Percentiles rank a stretch among this genome's conserved stretches.
These are phyloP conservation scores for Rhizoglyphus robini DNA, from an alignment of 1,140 invertebrate species.

Conservation along the genomic window DNA sequence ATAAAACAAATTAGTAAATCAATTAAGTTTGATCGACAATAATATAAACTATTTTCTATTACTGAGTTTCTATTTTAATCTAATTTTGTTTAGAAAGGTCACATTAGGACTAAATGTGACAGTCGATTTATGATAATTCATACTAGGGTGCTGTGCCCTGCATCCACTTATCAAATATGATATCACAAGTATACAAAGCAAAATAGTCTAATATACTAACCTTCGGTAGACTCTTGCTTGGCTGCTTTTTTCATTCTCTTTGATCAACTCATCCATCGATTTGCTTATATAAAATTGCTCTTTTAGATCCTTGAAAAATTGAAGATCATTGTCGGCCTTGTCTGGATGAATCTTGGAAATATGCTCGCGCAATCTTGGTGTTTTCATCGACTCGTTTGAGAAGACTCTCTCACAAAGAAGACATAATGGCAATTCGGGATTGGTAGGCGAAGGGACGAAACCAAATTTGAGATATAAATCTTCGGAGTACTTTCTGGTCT, in stretches of 20 bases:
- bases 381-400: constrained; percentile 20
- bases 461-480: constrained; percentile 17
- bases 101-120: too few relatives aligned
- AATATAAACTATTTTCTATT: too few relatives aligned
- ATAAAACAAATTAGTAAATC: not conserved
- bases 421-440: constrained; percentile 16
- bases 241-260: not conserved
- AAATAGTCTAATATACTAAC: not conserved
- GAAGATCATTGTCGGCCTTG: constrained; percentile 11
- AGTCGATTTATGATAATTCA: too few relatives aligned
- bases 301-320: constrained; percentile 19
- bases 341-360: constrained; percentile 11
- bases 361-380: constrained; percentile 16
- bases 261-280: not conserved
- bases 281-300: constrained; percentile 5
- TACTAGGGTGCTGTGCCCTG: too few relatives aligned
- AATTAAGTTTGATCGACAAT: too few relatives aligned
- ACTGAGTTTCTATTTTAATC: too few relatives aligned
- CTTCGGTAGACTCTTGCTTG: not conserved
- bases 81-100: too few relatives aligned
- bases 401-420: constrained; percentile 17
- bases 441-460: constrained; percentile 18
- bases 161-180: too few relatives aligned
- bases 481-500: not conserved
- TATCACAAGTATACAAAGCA: not conserved